Conservation (phyloP, 2,797 vertebrate species). For the Mormyrops attenuatus region DNA sequence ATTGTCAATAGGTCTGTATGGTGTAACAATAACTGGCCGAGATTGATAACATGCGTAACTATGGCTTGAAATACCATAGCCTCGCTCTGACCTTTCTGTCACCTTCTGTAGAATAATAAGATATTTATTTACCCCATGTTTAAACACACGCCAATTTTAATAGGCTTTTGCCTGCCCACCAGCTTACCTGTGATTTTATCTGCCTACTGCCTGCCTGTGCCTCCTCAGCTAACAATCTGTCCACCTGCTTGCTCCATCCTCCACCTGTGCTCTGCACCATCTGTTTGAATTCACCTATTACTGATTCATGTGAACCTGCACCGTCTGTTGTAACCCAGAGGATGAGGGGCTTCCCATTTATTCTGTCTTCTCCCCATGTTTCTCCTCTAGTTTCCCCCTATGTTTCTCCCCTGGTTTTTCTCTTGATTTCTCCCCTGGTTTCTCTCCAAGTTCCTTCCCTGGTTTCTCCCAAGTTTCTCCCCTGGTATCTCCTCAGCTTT, state of each 20-base stretch:
- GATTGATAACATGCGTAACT: neutral
- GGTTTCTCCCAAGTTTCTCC: neutral
- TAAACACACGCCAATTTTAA: neutral
- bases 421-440: no score
- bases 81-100: neutral
- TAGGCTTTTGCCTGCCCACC: neutral
- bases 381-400: no score
- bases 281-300: no score
- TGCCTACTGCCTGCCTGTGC: neutral
- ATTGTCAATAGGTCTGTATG: neutral
- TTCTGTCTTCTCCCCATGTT: neutral
- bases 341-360: neutral
- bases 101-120: neutral
- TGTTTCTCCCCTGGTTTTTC: no score
- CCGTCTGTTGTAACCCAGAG: no score
- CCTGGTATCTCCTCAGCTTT: neutral
- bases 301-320: no score
- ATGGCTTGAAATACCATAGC: neutral
- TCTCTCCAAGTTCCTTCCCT: no score
- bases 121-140: neutral
- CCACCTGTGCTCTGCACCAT: no score
- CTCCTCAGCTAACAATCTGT: neutral
- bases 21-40: neutral
- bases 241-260: no score
- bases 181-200: neutral